A percentile compares a stretch with the other conserved stretches of the same genome.
Evolutionary conservation across 2,113 vertebrate species (phyloP).

Genomic region (Charadrius vociferus): DNA sequence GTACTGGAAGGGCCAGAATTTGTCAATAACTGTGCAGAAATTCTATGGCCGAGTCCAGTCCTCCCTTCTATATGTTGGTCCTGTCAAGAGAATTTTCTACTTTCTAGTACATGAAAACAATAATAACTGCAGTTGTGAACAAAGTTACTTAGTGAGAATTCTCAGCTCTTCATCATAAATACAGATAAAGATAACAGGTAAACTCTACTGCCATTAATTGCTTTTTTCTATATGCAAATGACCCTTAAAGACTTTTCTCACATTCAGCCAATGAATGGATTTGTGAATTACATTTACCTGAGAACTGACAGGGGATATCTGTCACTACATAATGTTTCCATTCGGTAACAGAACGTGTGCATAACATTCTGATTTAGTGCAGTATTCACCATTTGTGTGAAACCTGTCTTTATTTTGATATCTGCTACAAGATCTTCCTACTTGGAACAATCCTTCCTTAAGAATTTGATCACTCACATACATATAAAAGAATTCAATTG

Average conservation of each 20-base stretch:
- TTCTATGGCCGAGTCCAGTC: not conserved
- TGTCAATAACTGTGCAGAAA: not conserved
- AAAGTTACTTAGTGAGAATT: not conserved
- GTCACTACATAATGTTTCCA: not conserved
- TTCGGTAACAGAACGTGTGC: not conserved
- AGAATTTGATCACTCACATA: not conserved
- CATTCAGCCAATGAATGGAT: not conserved
- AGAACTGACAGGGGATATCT: not conserved
- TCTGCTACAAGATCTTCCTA: not conserved
- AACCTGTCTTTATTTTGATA: not conserved
- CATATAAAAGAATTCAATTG: not conserved
- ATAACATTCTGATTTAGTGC: not conserved
- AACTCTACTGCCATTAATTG: not conserved
- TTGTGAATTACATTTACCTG: not conserved
- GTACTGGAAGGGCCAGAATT: not conserved
- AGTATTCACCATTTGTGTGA: not conserved
- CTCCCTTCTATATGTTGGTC: not conserved
- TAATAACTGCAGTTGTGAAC: not conserved
- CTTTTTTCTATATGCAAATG: not conserved
- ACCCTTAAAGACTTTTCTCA: not conserved
- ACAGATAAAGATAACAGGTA: not conserved
- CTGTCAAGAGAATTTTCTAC: not conserved
- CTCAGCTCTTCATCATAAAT: not conserved
- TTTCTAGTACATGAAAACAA: not conserved
- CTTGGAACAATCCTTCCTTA: not conserved